Evolutionary conservation across 2,797 vertebrate genomes (phyloP), one percentile per base, ranked within the genome.

Genomic region (Buphagus erythrorhynchus): DNA sequence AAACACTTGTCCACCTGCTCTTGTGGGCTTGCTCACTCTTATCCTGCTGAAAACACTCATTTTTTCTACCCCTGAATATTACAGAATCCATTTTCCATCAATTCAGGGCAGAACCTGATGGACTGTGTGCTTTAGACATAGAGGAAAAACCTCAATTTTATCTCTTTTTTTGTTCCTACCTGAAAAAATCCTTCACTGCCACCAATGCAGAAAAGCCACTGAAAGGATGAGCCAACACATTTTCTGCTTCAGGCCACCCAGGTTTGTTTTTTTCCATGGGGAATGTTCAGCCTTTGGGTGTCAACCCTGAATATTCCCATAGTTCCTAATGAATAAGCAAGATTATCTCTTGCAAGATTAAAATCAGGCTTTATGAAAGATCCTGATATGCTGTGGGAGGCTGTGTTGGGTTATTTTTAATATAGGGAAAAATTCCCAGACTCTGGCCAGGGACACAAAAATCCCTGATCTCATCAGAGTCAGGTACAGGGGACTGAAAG

Each of bases 381-480:
- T 40, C 28, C 24, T 25, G 40, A 68, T 7, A 5, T 2, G 42
- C 22, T 46, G 4, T 26, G 55, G 61, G 17, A 89, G 16, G 62
- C 42, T 79, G 59, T 11, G 38, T 20, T 73, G 69, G 54, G 49
- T 66, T 93, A 33, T 79, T 79, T 94, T 86, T 46, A 91, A 93
- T 61, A 88, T 2, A 68, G 48, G 73, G 63, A 86, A 93, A 86
- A 91, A 96, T 92, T 69, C 68, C 46, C 29, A 40, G 68, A 86
- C 33, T 84, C 49, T 95, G 67, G 28, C 31, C 57, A 48, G 92
- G 83, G 55, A 95, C 92, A 86, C 74, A 3, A 97, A 97, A 97
- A 79, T 93, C 59, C 59, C 73, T 80, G 86, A 95, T 95, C 86
- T 95, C 93, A 97, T 96, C 89, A 93, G 74, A 85, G 52, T 33